These are phyloP conservation scores for Troides helena DNA, from an alignment of 2,888 invertebrate genomes.

Conservation along the genomic window DNA sequence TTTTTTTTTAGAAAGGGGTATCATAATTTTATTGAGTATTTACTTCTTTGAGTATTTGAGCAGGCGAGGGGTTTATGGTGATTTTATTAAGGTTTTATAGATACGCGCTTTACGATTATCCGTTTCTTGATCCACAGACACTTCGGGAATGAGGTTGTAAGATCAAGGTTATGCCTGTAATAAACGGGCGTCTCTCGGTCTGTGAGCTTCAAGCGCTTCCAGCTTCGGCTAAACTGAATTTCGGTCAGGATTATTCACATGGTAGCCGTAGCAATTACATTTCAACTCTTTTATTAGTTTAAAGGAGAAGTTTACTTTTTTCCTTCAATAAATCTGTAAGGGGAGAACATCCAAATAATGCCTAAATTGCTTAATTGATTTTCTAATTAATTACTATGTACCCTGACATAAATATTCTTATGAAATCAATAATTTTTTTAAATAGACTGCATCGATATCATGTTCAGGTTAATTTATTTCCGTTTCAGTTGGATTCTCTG, in stretches of 20 bases:
- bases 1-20: not conserved
- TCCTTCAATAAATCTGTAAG: too few species aligned
- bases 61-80: conserved; percentile 15
- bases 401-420: too few species aligned
- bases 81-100: conserved; percentile 26
- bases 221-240: not conserved
- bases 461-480: too few species aligned
- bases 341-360: too few species aligned
- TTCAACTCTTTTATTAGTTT: not conserved
- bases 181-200: not conserved
- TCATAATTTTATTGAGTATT: conserved; percentile 1
- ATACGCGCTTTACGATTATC: conserved; percentile 26
- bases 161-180: conserved; percentile 6
- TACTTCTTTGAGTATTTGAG: conserved; percentile 11
- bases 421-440: too few species aligned
- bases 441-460: too few species aligned
- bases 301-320: too few species aligned
- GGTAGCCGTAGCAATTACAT: not conserved
- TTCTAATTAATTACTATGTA: too few species aligned
- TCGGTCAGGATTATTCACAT: not conserved
- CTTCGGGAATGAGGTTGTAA: conserved; percentile 18
- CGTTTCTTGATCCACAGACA: conserved; percentile 25
- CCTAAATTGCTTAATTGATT: too few species aligned
- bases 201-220: not conserved
- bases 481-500: too few species aligned